phyloP scores from a whole-genome alignment of 92 coral and sea anemone genomes.

The Muricea muricata region DNA sequence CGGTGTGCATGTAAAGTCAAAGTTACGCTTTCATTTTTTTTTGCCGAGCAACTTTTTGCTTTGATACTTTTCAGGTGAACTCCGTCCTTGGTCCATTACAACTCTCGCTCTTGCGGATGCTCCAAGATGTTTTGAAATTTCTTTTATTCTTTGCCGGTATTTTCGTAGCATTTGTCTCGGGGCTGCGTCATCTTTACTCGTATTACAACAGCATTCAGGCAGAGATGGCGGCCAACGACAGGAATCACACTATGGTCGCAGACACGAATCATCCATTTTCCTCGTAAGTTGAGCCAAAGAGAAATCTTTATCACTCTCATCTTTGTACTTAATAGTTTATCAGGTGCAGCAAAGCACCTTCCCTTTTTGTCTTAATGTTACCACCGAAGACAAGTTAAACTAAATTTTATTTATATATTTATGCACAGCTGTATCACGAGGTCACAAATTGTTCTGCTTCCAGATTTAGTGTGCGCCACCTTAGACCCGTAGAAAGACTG shows the following conservation, averaged over 20 bases:
- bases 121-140: slow-evolving; percentile 76
- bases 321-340: no score
- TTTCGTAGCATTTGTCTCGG: slow-evolving; percentile 73
- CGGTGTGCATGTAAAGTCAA: no score
- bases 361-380: no score
- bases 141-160: slow-evolving; percentile 67
- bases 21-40: no score
- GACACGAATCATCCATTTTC: slow-evolving; percentile 54
- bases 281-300: slow-evolving; percentile 27
- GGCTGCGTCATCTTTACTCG: slow-evolving; percentile 81
- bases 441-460: no score
- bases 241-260: slow-evolving; percentile 12
- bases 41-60: no score
- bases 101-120: slow-evolving; percentile 78
- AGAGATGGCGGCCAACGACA: neutral
- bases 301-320: no score
- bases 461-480: no score
- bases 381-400: no score
- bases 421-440: no score
- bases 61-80: slow-evolving; percentile 6
- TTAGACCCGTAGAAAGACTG: neutral
- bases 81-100: slow-evolving; percentile 78
- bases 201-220: slow-evolving; percentile 74
- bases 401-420: no score
- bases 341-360: no score